phyloP scores from a whole-genome alignment of 1,140 invertebrate genomes.

The Cepaea nemoralis region DNA sequence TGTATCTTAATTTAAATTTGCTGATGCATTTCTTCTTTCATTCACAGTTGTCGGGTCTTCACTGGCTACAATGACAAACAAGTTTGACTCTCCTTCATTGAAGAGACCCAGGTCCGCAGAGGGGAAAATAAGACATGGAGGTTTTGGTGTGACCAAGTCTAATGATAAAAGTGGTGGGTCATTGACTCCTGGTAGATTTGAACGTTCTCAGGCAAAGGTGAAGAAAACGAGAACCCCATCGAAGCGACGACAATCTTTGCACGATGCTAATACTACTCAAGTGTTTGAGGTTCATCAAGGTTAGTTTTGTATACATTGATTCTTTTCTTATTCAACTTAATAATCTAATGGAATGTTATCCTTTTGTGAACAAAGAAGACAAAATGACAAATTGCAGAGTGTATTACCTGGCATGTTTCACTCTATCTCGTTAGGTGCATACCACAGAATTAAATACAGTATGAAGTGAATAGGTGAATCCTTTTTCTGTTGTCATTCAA shows the following conservation, averaged over 20 bases:
- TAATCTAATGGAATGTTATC: too few species aligned
- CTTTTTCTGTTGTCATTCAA: neutral
- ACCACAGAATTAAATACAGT: too few species aligned
- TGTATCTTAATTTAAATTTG: too few species aligned
- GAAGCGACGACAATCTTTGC: slow-evolving; percentile 22
- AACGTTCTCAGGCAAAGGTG: slow-evolving; percentile 34
- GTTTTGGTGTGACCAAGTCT: slow-evolving; percentile 22
- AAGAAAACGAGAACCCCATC: slow-evolving; percentile 50
- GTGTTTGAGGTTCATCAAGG: slow-evolving; percentile 24
- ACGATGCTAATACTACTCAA: slow-evolving; percentile 23
- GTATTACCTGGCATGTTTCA: too few species aligned
- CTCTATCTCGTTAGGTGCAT: too few species aligned
- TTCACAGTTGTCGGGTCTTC: neutral
- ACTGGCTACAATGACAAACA: slow-evolving; percentile 17
- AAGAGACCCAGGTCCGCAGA: slow-evolving; percentile 10
- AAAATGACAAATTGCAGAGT: too few species aligned
- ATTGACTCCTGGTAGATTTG: slow-evolving; percentile 41
- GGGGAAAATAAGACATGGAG: slow-evolving; percentile 1
- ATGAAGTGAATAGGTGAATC: neutral
- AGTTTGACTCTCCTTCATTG: slow-evolving; percentile 45
- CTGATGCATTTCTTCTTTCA: neutral
- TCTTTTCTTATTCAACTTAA: neutral
- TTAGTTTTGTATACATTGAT: too few species aligned
- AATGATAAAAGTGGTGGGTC: slow-evolving; percentile 17
- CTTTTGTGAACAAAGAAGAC: too few species aligned